Evolutionary conservation across 2,888 invertebrate genomes (phyloP).

Genomic region (Anoncus sp.): DNA sequence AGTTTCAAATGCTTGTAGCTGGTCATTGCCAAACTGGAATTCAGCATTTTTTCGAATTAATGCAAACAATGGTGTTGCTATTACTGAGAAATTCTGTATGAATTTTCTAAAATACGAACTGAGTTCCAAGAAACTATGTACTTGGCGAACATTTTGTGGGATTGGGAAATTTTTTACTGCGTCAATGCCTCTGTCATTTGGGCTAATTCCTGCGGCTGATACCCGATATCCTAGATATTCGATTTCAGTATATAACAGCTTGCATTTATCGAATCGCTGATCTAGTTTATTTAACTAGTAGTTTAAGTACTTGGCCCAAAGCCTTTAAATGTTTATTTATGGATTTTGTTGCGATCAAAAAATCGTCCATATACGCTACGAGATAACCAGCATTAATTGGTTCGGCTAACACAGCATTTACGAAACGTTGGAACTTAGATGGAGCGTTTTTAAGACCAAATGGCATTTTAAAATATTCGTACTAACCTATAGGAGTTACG

Average conservation of each 20-base stretch:
- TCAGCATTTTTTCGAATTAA: constrained; percentile 54
- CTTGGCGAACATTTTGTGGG: constrained; percentile 63
- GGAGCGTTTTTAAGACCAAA: constrained; percentile 59
- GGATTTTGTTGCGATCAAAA: constrained; percentile 46
- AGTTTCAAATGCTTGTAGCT: constrained; percentile 37
- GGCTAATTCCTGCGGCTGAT: constrained; percentile 50
- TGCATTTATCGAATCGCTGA: constrained; percentile 59
- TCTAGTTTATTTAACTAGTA: constrained; percentile 36
- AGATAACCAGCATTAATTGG: constrained; percentile 61
- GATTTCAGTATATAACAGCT: constrained; percentile 57
- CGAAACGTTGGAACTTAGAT: constrained; percentile 62
- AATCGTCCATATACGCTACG: constrained; percentile 67
- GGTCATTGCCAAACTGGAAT: constrained; percentile 50
- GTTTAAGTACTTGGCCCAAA: constrained; percentile 23
- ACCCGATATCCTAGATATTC: constrained; percentile 63
- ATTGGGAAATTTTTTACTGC: constrained; percentile 66
- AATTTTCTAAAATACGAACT: constrained; percentile 70
- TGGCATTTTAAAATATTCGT: constrained; percentile 39
- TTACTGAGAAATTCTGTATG: constrained; percentile 62
- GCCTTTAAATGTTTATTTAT: constrained; percentile 22
- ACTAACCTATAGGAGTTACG: constrained; percentile 41
- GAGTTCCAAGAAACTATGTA: constrained; percentile 69
- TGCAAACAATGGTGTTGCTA: constrained; percentile 73
- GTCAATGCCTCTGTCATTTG: constrained; percentile 58
- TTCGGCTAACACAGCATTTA: constrained; percentile 60